These are phyloP conservation scores for Dusona sp. DNA, from an alignment of 2,888 invertebrate species.

Conservation along the genomic window DNA sequence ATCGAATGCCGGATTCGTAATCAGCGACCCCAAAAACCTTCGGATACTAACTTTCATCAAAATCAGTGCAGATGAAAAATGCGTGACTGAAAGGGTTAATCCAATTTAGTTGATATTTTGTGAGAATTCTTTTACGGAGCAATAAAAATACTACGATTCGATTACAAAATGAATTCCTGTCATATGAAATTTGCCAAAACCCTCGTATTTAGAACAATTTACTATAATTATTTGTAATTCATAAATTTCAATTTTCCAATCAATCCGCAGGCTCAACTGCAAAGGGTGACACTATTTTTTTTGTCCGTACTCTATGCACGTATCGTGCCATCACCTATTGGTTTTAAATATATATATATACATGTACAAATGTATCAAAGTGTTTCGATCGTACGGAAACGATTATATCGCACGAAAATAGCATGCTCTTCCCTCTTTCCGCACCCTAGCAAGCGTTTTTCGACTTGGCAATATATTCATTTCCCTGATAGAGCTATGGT, in stretches of 20 bases:
- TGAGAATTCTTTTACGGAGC: too few relatives aligned
- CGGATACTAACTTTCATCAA: too few relatives aligned
- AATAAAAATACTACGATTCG: too few relatives aligned
- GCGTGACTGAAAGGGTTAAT: too few relatives aligned
- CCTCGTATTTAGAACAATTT: background rate
- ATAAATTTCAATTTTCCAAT: background rate
- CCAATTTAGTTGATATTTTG: too few relatives aligned
- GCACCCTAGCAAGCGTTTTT: conserved; percentile 32
- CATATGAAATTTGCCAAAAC: too few relatives aligned
- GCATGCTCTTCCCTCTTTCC: conserved; percentile 26
- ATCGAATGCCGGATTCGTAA: too few relatives aligned
- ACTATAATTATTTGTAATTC: background rate
- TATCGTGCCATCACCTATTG: background rate
- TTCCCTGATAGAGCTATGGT: conserved; percentile 34
- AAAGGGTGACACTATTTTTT: background rate
- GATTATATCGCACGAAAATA: conserved; percentile 61
- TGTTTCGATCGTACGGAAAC: conserved; percentile 38
- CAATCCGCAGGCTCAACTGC: background rate
- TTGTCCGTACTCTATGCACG: background rate
- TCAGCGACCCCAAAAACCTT: too few relatives aligned
- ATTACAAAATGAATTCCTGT: too few relatives aligned
- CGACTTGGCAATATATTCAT: conserved; percentile 37
- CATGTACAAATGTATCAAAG: conserved; percentile 7
- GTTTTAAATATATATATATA: background rate
- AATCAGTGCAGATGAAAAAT: too few relatives aligned